These are phyloP conservation scores for Chrosomus eos DNA, from an alignment of 2,797 vertebrate genomes.

Conservation along the genomic window DNA sequence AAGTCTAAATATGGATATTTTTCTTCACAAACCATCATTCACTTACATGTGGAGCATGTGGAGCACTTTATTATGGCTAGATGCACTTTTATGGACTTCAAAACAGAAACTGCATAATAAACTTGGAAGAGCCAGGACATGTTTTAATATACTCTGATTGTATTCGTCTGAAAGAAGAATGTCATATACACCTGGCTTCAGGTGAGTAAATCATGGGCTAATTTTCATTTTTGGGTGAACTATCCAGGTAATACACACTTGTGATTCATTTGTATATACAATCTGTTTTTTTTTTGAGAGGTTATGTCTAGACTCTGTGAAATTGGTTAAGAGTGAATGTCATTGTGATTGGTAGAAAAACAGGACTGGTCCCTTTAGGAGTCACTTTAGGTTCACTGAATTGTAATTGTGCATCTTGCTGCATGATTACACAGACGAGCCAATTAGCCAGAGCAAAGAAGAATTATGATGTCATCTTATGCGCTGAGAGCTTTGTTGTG, in stretches of 20 bases:
- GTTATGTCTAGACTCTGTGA: slow-evolving; percentile 51
- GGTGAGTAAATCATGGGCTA: no score
- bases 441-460: slow-evolving; percentile 51
- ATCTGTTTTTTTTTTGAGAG: slow-evolving; percentile 37
- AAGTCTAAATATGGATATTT: no score
- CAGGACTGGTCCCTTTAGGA: slow-evolving; percentile 36
- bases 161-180: no score
- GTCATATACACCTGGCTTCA: no score
- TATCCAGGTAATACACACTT: slow-evolving; percentile 4
- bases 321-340: slow-evolving; percentile 49
- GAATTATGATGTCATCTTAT: slow-evolving; percentile 51
- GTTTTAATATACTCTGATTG: no score
- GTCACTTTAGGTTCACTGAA: slow-evolving; percentile 54
- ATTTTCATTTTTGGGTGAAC: no score
- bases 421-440: slow-evolving; percentile 42
- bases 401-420: slow-evolving; percentile 46
- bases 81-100: no score
- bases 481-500: slow-evolving; percentile 46
- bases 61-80: no score
- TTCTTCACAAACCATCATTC: no score
- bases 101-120: no score
- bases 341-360: slow-evolving; percentile 55
- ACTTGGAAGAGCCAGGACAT: no score
- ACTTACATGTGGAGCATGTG: no score
- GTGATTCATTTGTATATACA: slow-evolving; percentile 41